Evolutionary conservation across 2,113 vertebrate genomes (phyloP), one percentile per base, ranked within the genome.

Genomic region (Mormyrus iriodes): DNA sequence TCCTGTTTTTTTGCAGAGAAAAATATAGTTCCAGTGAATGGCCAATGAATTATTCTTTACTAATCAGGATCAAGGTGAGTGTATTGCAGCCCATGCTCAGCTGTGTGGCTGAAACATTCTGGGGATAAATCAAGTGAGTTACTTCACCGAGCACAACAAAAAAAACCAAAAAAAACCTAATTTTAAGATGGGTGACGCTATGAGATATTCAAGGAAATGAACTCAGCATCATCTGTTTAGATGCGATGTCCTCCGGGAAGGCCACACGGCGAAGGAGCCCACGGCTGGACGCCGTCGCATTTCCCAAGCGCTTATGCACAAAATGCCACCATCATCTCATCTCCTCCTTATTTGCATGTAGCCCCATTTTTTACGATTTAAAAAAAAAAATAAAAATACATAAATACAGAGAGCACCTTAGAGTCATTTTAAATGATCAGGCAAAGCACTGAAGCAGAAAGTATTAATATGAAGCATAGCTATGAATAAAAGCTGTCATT

Each of bases 161-260:
- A 12, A n/a, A 69, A 69, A n/a, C 3, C 0, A 42, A 53, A 88
- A 82, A 79, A 52, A 61, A 52, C 52, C 15, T 15, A 17, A 88
- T 88, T 88, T 88, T 82, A 88, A 88, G 76, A 52, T 82, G 13
- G 51, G 31, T 53, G 48, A 88, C 21, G 69, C 48, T 48, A 52
- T 24, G 48, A 79, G 31, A 31, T 31, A 88, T 53, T 52, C 48
- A 88, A 58, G 53, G 69, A 44, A 15, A 52, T 49, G 27, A 52
- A 49, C 69, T 88, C n/a, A 39, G 88, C 27, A 39, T 53, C 51
- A 86, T 53, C 13, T 21, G 85, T 53, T 53, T 42, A 39, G 51
- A 17, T 9, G 1, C 13, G 13, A 2, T 15, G 48, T 48, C 52
- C 69, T 42, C 69, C 9, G 4, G 48, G 27, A 73, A 10, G 44